Evolutionary conservation across 2,113 vertebrate species (phyloP).

Genomic region (Cyphomyrus discorhynchus): DNA sequence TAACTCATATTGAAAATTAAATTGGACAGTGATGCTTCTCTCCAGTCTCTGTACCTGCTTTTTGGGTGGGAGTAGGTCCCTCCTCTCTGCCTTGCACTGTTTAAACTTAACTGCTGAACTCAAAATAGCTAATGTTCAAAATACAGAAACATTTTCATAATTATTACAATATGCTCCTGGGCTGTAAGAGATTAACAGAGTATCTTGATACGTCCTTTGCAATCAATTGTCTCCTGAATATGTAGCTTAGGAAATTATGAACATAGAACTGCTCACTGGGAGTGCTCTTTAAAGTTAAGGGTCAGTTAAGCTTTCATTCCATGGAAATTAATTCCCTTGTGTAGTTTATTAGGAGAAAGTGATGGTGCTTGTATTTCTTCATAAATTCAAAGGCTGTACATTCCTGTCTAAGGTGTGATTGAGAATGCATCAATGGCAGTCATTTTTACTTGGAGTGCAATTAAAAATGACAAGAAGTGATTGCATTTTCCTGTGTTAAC

Average conservation of each 20-base stretch:
- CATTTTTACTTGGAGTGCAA: not conserved
- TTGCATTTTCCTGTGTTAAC: not conserved
- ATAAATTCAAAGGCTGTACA: not conserved
- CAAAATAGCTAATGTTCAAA: not conserved
- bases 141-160: not conserved
- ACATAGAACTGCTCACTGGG: not conserved
- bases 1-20: not conserved
- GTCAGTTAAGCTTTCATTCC: not conserved
- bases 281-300: not conserved
- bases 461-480: not conserved
- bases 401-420: not conserved
- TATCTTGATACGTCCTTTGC: not conserved
- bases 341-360: not conserved
- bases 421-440: not conserved
- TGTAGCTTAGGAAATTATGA: not conserved
- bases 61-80: not conserved
- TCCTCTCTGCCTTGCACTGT: not conserved
- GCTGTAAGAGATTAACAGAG: not conserved
- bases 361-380: not conserved
- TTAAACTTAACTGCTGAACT: not conserved
- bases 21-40: not conserved
- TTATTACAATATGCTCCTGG: not conserved
- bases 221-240: not conserved
- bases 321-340: not conserved
- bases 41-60: not conserved